Evolutionary conservation across 1,140 invertebrate genomes (phyloP).

Genomic region (Holcopasites calliopsidis): DNA sequence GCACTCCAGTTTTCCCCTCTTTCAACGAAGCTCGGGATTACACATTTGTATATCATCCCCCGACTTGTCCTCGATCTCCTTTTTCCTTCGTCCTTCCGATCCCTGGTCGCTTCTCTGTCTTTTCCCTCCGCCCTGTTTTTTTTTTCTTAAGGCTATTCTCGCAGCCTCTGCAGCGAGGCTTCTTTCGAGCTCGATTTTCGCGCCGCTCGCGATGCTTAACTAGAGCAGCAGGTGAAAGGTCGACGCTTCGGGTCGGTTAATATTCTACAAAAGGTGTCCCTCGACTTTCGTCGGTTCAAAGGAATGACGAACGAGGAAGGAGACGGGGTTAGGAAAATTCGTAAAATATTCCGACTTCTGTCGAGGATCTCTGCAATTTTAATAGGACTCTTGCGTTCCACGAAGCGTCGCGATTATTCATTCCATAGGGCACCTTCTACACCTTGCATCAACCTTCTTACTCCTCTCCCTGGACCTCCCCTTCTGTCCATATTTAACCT

Average conservation of each 20-base stretch:
- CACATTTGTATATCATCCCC: slow-evolving; percentile 35
- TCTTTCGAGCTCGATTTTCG: background rate
- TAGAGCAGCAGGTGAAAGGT: slow-evolving; percentile 36
- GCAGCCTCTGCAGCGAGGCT: background rate
- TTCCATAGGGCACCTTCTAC: slow-evolving; percentile 8
- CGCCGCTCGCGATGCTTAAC: slow-evolving; percentile 22
- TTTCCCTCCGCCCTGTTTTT: background rate
- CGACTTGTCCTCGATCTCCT: background rate
- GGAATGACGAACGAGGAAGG: background rate
- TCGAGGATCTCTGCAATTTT: slow-evolving; percentile 22
- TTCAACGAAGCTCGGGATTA: slow-evolving; percentile 12
- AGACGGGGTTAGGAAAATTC: background rate
- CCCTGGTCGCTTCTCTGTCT: no score
- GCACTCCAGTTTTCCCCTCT: slow-evolving; percentile 42
- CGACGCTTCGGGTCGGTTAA: slow-evolving; percentile 27
- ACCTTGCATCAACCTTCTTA: background rate
- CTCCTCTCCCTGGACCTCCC: no score
- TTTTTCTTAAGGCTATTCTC: background rate
- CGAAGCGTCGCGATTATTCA: slow-evolving; percentile 27
- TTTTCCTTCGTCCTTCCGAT: background rate
- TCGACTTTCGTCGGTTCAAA: slow-evolving; percentile 19
- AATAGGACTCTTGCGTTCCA: background rate
- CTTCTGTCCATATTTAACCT: background rate
- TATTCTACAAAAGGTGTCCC: slow-evolving; percentile 35
- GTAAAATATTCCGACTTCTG: background rate